These are phyloP conservation scores for Nematopogon swammerdamellus DNA, from an alignment of 2,888 invertebrate genomes.

Conservation along the genomic window DNA sequence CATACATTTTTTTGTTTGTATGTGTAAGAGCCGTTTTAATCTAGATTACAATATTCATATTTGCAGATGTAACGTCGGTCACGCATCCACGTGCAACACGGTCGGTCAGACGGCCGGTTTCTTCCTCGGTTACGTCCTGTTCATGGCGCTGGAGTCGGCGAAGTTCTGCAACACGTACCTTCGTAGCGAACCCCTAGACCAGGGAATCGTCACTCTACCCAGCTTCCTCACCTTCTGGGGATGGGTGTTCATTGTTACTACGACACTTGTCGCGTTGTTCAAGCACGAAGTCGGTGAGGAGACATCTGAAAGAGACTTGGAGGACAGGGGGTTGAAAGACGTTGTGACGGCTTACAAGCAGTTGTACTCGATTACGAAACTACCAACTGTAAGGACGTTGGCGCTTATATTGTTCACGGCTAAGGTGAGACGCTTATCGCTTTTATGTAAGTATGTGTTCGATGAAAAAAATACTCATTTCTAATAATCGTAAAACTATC, in stretches of 20 bases:
- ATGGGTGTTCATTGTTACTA: slow-evolving; percentile 83
- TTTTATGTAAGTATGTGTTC: too few relatives aligned
- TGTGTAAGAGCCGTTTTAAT: too few relatives aligned
- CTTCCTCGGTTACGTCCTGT: slow-evolving; percentile 94
- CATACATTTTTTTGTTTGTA: too few relatives aligned
- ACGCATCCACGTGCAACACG: slow-evolving; percentile 98
- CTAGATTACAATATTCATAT: too few relatives aligned
- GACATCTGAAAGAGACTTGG: slow-evolving; percentile 16
- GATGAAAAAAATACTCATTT: too few relatives aligned
- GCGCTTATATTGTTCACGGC: slow-evolving; percentile 82
- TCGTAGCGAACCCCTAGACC: slow-evolving; percentile 63
- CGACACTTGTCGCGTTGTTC: slow-evolving; percentile 84
- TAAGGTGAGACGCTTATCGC: slow-evolving; percentile 64
- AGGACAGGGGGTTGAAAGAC: slow-evolving; percentile 35
- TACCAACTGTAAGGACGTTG: slow-evolving; percentile 78
- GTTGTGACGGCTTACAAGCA: slow-evolving; percentile 74
- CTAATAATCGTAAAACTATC: too few relatives aligned
- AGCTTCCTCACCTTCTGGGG: slow-evolving; percentile 97
- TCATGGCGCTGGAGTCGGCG: slow-evolving; percentile 92
- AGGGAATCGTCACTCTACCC: slow-evolving; percentile 69
- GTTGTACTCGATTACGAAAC: slow-evolving; percentile 76
- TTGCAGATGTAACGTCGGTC: slow-evolving; percentile 87
- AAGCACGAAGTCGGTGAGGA: slow-evolving; percentile 71
- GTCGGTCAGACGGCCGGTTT: slow-evolving; percentile 98
- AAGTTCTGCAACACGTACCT: slow-evolving; percentile 95